These are phyloP conservation scores for Ptilonorhynchus violaceus DNA, from an alignment of 2,113 vertebrate genomes.

Conservation along the genomic window DNA sequence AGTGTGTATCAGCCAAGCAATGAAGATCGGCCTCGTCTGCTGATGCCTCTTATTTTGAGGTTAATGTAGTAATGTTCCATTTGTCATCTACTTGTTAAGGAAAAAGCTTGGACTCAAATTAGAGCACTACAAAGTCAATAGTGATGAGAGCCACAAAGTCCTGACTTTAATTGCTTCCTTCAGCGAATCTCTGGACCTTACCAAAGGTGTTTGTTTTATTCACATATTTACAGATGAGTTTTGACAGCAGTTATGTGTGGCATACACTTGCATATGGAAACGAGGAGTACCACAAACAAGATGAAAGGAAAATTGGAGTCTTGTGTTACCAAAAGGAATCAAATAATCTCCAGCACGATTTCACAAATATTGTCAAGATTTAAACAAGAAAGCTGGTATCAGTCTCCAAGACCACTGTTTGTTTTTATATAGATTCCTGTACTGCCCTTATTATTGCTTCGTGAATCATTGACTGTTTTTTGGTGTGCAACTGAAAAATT, in stretches of 20 bases:
- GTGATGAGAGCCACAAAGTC: not conserved
- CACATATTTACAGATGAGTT: not conserved
- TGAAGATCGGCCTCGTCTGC: not conserved
- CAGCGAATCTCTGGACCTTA: not conserved
- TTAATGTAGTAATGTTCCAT: not conserved
- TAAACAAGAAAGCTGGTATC: not conserved
- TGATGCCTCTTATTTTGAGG: not conserved
- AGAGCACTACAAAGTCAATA: not conserved
- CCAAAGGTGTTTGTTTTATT: not conserved
- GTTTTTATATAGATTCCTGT: not conserved
- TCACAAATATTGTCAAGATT: not conserved
- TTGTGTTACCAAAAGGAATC: not conserved
- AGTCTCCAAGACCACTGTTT: not conserved
- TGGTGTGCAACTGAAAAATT: not conserved
- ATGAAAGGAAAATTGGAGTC: not conserved
- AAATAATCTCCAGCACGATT: not conserved
- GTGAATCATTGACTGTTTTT: not conserved
- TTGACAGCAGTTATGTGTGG: not conserved
- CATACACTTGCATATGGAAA: not conserved
- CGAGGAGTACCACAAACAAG: not conserved
- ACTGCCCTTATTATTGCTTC: not conserved
- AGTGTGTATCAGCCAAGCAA: not conserved
- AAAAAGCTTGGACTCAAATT: not conserved
- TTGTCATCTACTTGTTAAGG: not conserved
- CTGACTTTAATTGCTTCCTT: not conserved